Base-by-base conservation (phyloP, 2,113 vertebrate species). In the Ophiodon elongatus region DNA sequence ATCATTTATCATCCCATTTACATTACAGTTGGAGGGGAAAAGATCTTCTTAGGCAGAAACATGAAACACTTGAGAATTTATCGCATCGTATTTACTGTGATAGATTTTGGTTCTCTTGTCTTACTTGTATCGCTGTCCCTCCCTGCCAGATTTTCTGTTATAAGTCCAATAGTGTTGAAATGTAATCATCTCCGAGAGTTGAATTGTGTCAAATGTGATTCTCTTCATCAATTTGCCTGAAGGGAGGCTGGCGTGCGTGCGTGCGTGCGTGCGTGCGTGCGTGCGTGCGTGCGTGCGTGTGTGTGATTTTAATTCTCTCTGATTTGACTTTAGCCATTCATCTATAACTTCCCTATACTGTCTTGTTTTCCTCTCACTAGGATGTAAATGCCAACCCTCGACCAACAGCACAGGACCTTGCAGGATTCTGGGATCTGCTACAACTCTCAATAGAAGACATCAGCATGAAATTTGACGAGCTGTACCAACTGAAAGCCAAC, bases 371-470 rank as follows among this genome's bases (percentile, higher is more conserved):
- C 31, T 62, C 19, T 67, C 29, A 73, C 17, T 76, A 99, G 98
- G 96, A 99, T 83, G 91, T 94, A 35, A 97, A 96, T 0, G 96
- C 97, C 70, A 98, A 98, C 92, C 98, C 98, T 60, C 96, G 96
- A 80, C 97, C 98, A 64, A 99, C 98, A 45, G 97, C 98, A 56
- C 98, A 99, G 95, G 98, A 99, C 95, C 96, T 99, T 29, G 98
- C 98, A 41, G 98, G 98, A 47, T 99, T 99, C 96, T 99, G 98
- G 98, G 98, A 99, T 94, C 96, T 99, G 84, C 96, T 99, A 21
- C 98, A 99, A 90, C 95, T 99, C 90, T 97, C 98, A 85, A 99
- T 99, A 59, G 98, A 99, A 95, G 98, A 99, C 94, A 98, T 99
- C 95, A 99, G 98, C 94, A 96, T 98, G 97, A 99, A 99, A 95